Evolutionary conservation across 2,888 invertebrate species (phyloP).

Genomic region (Dryomyza anilis): DNA sequence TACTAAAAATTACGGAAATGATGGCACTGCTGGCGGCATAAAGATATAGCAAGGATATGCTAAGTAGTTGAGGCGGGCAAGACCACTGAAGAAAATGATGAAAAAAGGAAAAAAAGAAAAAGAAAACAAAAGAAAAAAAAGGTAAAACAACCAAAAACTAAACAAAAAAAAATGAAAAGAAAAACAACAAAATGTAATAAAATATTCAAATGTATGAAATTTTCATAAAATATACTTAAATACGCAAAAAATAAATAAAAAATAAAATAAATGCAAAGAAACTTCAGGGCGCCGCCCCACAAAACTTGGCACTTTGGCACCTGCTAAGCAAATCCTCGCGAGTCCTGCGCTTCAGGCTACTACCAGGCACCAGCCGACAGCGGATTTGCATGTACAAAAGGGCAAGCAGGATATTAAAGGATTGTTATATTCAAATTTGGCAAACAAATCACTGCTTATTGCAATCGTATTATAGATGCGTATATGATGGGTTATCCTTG

Average conservation of each 20-base stretch:
- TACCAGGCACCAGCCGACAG: no score
- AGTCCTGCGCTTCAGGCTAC: background rate
- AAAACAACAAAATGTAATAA: slow-evolving; percentile 18
- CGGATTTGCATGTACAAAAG: no score
- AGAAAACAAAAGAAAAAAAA: background rate
- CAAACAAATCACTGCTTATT: slow-evolving; percentile 40
- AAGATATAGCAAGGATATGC: slow-evolving; percentile 18
- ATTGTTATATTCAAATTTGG: slow-evolving; percentile 42
- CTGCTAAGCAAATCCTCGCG: slow-evolving; percentile 8
- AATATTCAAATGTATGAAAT: slow-evolving; percentile 23
- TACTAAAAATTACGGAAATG: background rate
- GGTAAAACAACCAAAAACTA: no score
- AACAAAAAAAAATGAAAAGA: no score
- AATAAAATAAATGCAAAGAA: background rate
- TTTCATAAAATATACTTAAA: slow-evolving; percentile 15
- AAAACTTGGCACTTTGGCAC: slow-evolving; percentile 12
- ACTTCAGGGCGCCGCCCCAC: background rate
- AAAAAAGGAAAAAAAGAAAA: background rate
- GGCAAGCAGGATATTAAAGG: slow-evolving; percentile 40
- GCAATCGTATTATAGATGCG: slow-evolving; percentile 1
- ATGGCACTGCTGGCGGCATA: slow-evolving; percentile 18
- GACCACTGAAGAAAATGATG: background rate
- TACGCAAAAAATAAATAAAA: no score
- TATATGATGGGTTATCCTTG: no score
- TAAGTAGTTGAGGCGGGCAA: slow-evolving; percentile 9